phyloP scores from a whole-genome alignment of 2,797 vertebrate genomes.

The Neosilurus hyrtlii region DNA sequence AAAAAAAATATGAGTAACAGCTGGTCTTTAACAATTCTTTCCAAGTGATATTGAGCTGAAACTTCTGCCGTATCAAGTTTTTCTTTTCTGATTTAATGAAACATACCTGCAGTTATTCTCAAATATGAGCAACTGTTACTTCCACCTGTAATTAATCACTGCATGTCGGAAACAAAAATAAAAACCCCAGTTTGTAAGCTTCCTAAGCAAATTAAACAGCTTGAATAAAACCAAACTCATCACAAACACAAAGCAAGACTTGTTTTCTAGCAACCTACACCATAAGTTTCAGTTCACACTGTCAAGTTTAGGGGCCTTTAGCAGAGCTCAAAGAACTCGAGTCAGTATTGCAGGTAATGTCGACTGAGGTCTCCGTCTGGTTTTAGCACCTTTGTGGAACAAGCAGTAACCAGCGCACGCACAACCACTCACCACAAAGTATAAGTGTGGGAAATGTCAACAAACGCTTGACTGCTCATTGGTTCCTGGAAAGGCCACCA shows the following conservation, averaged over 20 bases:
- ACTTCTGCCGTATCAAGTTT: not conserved
- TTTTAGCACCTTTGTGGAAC: slow-evolving; percentile 56
- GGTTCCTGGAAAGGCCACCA: slow-evolving; percentile 58
- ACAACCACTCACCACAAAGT: slow-evolving; percentile 50
- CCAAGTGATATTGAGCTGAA: not conserved
- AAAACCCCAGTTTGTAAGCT: slow-evolving; percentile 4
- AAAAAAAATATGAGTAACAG: not conserved
- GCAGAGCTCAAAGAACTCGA: not conserved
- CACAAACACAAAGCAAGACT: slow-evolving; percentile 1
- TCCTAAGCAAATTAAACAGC: not conserved
- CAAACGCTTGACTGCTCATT: slow-evolving; percentile 57
- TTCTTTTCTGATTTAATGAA: not conserved
- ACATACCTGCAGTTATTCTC: slow-evolving; percentile 1
- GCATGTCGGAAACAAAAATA: not conserved
- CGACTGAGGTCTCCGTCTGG: slow-evolving; percentile 22
- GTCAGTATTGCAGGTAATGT: not conserved
- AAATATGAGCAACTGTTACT: slow-evolving; percentile 25
- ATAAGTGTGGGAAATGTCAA: slow-evolving; percentile 76
- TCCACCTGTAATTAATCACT: slow-evolving; percentile 21
- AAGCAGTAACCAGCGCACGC: slow-evolving; percentile 47
- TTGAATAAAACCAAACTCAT: not conserved
- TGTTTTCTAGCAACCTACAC: not conserved
- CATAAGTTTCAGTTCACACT: not conserved
- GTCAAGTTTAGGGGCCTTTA: not conserved
- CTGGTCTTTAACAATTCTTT: not conserved